Conservation (phyloP, 2,888 invertebrate species). For the Cheilosia scutellata region DNA sequence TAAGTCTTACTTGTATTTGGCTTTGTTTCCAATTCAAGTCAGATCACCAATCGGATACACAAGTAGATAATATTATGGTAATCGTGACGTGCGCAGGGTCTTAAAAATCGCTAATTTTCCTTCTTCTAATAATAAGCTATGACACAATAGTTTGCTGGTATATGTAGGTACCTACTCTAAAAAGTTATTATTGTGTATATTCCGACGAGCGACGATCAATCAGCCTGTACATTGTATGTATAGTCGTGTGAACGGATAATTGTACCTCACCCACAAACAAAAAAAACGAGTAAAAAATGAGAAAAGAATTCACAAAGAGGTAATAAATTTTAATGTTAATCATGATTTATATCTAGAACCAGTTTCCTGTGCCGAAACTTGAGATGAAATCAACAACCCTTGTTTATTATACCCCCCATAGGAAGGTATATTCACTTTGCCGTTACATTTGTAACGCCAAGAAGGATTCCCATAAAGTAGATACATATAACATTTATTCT, state of each 20-base stretch:
- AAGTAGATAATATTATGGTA: constrained; percentile 23
- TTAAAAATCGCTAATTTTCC: constrained; percentile 51
- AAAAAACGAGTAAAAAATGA: constrained; percentile 20
- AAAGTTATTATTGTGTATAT: constrained; percentile 44
- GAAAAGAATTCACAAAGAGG: constrained; percentile 24
- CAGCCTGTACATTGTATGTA: constrained; percentile 33
- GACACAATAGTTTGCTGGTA: constrained; percentile 36
- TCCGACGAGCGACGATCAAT: constrained; percentile 33
- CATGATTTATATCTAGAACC: constrained; percentile 31
- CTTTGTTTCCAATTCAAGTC: constrained; percentile 33
- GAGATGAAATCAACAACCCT: background rate
- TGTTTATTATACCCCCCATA: too few relatives aligned
- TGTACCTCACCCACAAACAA: constrained; percentile 54
- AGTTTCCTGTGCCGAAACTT: constrained; percentile 21
- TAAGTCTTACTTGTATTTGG: constrained; percentile 31
- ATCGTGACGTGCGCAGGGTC: constrained; percentile 60
- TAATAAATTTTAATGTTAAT: constrained; percentile 8
- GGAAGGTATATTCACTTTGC: too few relatives aligned
- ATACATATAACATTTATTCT: too few relatives aligned
- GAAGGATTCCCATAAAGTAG: too few relatives aligned
- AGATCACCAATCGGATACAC: constrained; percentile 33
- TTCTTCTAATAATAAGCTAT: constrained; percentile 52
- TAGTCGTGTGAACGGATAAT: constrained; percentile 32
- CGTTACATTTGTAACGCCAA: too few relatives aligned
- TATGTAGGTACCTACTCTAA: constrained; percentile 34